Evolutionary conservation across 2,113 vertebrate species (phyloP), one percentile per base, ranked within the genome.

Genomic region (Ictalurus punctatus): DNA sequence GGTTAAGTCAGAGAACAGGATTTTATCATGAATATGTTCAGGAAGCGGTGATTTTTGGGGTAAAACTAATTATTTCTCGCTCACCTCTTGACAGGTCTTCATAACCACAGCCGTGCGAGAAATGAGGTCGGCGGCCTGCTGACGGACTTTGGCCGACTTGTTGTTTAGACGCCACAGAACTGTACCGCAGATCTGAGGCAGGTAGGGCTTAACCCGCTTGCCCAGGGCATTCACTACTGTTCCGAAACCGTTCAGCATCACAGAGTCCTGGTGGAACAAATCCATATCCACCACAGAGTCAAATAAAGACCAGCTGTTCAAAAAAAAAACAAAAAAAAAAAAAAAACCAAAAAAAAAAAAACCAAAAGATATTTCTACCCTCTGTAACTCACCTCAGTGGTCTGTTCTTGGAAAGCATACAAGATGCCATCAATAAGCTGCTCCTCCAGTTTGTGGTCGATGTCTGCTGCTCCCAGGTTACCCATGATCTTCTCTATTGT

Each of bases 401-500:
- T 99, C 96, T 99, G 98, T 54, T 99, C 98, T 94, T 99, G 98
- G 92, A 99, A 99, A 91, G 98, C 98, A 0, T 99, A 99, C 88
- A 99, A 94, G 92, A 99, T 99, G 2, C 98, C 98, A 89, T 99
- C 98, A 91, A 99, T 99, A 91, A 99, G 95, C 82, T 99, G 98
- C 90, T 99, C 98, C 93, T 99, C 98, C 89, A 99, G 96, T 90
- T 99, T 99, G 91, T 99, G 98, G 93, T 99, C 98, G 1, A 99
- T 99, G 93, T 99, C 98, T 4, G 98, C 98, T 2, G 98, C 98
- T 0, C 98, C 98, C 79, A 99, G 94, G 92, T 99, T 99, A 56
- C 98, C 98, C 98, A 99, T 99, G 87, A 99, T 99, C 93, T 99
- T 99, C 92, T 99, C 98, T 82, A 99, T 99, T 19, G 98, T 99